A percentile compares a stretch with the other conserved stretches of the same genome.
These are phyloP conservation scores for Brenthis hecate DNA, from an alignment of 2,888 invertebrate species.

Conservation along the genomic window DNA sequence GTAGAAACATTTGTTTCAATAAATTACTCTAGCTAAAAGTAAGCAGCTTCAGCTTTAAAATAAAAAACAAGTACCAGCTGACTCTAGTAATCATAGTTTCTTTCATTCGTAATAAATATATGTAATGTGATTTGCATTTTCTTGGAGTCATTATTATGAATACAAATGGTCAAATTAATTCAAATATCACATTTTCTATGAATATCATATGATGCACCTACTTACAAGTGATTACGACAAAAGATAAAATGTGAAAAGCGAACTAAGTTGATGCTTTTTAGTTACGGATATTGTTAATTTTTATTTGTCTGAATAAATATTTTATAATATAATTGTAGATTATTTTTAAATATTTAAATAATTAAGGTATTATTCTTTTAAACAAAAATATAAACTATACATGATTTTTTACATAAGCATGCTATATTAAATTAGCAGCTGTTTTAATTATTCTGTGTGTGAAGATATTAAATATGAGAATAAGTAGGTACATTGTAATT, in stretches of 20 bases:
- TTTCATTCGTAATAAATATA: constrained; percentile 24
- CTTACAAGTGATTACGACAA: constrained; percentile 17
- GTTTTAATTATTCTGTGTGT: no score
- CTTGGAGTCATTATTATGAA: constrained; percentile 39
- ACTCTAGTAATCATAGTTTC: constrained; percentile 21
- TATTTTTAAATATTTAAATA: no score
- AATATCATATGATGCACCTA: constrained; percentile 23
- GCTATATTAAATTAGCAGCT: background rate
- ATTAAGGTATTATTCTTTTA: no score
- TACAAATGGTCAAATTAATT: constrained; percentile 42
- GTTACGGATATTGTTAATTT: background rate
- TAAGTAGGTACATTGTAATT: background rate
- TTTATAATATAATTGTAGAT: background rate
- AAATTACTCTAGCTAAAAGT: background rate
- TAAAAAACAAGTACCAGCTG: constrained; percentile 1
- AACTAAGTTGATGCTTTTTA: constrained; percentile 8
- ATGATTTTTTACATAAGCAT: background rate
- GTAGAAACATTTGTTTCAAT: background rate
- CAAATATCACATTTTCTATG: constrained; percentile 35
- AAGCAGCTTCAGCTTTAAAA: background rate
- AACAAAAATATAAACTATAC: background rate
- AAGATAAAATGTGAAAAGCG: constrained; percentile 16
- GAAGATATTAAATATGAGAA: no score
- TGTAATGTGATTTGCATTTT: constrained; percentile 36
- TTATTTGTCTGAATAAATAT: background rate